Evolutionary conservation across 2,113 vertebrate genomes (phyloP).

Genomic region (Campylomormyrus numenius): DNA sequence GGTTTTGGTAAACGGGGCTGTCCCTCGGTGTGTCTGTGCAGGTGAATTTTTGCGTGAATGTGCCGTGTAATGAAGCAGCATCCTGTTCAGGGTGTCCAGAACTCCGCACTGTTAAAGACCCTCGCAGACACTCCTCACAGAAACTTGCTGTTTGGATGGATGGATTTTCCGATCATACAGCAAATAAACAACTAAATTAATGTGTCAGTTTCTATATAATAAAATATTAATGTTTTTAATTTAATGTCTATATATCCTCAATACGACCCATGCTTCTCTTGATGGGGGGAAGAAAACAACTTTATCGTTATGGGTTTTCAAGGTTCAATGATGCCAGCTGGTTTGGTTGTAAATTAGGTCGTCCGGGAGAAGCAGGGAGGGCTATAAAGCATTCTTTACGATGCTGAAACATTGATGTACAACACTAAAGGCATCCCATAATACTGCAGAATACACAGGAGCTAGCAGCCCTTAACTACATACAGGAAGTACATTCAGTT

Average conservation of each 20-base stretch:
- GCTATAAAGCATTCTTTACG: neutral
- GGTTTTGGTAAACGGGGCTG: neutral
- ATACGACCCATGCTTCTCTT: neutral
- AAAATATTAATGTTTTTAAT: slow-evolving; percentile 11
- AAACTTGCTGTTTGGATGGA: neutral
- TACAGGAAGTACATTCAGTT: neutral
- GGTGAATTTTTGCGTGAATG: neutral
- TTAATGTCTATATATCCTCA: neutral
- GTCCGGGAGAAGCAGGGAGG: neutral
- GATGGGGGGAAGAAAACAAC: neutral
- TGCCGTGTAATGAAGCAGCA: neutral
- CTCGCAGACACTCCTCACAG: neutral
- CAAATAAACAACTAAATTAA: neutral
- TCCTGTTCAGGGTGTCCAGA: neutral
- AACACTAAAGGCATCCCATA: neutral
- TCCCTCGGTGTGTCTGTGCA: neutral
- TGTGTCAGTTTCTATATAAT: neutral
- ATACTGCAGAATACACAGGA: neutral
- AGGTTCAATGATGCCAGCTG: neutral
- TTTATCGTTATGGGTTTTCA: neutral
- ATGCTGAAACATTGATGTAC: neutral
- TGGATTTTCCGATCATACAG: neutral
- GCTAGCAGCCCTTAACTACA: neutral
- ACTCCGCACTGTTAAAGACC: neutral
- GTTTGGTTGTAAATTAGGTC: neutral